These are phyloP conservation scores for Drosophila nasuta DNA, from an alignment of 1,140 invertebrate species.

Conservation along the genomic window DNA sequence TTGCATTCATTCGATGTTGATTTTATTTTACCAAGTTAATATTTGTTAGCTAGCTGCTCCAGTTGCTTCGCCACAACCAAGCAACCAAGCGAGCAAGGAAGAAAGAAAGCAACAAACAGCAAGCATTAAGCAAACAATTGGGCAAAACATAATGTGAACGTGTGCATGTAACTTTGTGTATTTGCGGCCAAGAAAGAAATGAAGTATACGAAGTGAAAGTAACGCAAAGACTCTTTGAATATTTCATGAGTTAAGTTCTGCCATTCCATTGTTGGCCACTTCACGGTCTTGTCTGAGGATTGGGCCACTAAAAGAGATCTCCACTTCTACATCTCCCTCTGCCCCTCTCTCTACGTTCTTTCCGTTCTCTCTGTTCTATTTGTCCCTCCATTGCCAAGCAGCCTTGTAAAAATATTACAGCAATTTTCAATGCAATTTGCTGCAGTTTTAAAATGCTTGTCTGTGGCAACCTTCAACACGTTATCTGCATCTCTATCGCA, in stretches of 20 bases:
- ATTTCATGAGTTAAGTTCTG: constrained; percentile 33
- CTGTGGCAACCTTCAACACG: constrained; percentile 18
- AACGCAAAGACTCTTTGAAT: constrained; percentile 26
- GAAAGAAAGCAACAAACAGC: constrained; percentile 2
- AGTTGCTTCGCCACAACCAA: background rate
- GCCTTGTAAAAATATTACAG: constrained; percentile 31
- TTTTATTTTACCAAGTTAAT: constrained; percentile 19
- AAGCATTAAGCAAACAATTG: constrained; percentile 13
- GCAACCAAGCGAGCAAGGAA: background rate
- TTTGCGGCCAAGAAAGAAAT: constrained; percentile 4
- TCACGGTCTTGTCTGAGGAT: background rate
- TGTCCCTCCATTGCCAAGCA: no score
- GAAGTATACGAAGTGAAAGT: constrained; percentile 28
- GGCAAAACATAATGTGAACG: constrained; percentile 1
- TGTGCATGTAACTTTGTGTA: constrained; percentile 14
- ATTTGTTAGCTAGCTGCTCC: constrained; percentile 15
- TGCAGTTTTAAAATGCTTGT: constrained; percentile 30
- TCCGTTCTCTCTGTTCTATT: no score
- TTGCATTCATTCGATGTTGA: constrained; percentile 7
- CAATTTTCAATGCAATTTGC: constrained; percentile 46
- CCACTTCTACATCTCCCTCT: background rate
- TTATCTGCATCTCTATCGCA: constrained; percentile 6
- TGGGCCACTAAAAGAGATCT: constrained; percentile 9
- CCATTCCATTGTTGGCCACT: constrained; percentile 19
- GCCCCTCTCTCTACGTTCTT: background rate